Percentiles rank a stretch among this genome's conserved stretches.
phyloP scores from a whole-genome alignment of 2,888 invertebrate genomes.

The Drosophila anomalata region DNA sequence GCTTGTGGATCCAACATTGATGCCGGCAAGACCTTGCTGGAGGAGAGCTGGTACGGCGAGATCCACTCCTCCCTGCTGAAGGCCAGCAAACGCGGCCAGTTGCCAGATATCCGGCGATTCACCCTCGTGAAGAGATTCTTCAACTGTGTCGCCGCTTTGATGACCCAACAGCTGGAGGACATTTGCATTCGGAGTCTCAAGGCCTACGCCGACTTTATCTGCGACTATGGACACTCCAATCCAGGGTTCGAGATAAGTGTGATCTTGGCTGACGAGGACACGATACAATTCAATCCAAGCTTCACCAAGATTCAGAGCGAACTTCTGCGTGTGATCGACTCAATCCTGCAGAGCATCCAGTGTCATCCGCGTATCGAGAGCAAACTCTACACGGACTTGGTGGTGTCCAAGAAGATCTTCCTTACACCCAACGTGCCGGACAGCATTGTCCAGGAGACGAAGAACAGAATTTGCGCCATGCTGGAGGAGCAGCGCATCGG shows the following conservation, averaged over 20 bases:
- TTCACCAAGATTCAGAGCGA: conserved; percentile 90
- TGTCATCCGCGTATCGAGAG: conserved; percentile 92
- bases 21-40: conserved; percentile 87
- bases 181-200: conserved; percentile 91
- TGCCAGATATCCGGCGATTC: conserved; percentile 88
- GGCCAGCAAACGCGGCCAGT: conserved; percentile 88
- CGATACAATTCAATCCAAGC: conserved; percentile 89
- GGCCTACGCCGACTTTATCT: conserved; percentile 90
- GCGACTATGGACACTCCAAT: conserved; percentile 89
- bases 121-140: conserved; percentile 90
- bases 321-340: conserved; percentile 89
- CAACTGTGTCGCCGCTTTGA: conserved; percentile 92
- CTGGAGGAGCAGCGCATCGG: conserved; percentile 90
- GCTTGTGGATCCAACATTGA: conserved; percentile 87
- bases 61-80: conserved; percentile 83
- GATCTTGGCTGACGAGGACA: conserved; percentile 84
- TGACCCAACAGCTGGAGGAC: conserved; percentile 94
- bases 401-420: conserved; percentile 64
- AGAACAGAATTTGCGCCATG: conserved; percentile 86
- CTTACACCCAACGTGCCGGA: conserved; percentile 89
- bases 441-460: conserved; percentile 88
- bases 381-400: conserved; percentile 85
- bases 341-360: conserved; percentile 89
- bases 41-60: conserved; percentile 84
- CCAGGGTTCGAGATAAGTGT: conserved; percentile 86